Percentiles rank a stretch among this genome's conserved stretches.
Conservation (phyloP, 2,113 vertebrate species). For the Nycticebus coucang region DNA sequence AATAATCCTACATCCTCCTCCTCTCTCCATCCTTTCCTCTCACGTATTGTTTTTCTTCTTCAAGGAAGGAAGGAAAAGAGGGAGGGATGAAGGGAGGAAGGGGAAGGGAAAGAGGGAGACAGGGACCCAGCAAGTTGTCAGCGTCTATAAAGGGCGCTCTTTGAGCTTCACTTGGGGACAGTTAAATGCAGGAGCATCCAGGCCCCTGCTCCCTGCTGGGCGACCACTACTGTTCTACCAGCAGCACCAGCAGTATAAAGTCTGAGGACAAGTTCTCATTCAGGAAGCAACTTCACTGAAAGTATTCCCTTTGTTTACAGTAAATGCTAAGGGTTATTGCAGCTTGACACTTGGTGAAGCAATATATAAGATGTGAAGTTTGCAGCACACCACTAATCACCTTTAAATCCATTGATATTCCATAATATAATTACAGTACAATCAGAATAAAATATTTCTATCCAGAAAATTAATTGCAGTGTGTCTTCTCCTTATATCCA, state of each 20-base stretch:
- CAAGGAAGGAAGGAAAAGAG: background rate
- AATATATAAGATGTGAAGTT: background rate
- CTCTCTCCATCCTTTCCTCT: background rate
- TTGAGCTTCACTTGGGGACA: background rate
- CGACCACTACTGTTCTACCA: background rate
- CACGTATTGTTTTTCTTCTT: background rate
- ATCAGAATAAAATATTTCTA: slow-evolving; percentile 49
- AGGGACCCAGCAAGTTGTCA: background rate
- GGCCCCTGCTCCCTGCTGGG: background rate
- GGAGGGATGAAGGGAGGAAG: too few species aligned
- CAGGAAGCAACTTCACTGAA: background rate
- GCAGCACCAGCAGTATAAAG: background rate
- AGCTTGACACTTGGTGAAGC: slow-evolving; percentile 8
- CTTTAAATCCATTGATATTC: slow-evolving; percentile 34
- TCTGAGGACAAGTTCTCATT: background rate
- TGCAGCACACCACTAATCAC: background rate
- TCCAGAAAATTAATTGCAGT: slow-evolving; percentile 29
- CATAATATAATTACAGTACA: background rate
- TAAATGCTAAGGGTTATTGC: slow-evolving; percentile 42
- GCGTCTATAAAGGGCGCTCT: background rate
- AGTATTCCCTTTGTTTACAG: slow-evolving; percentile 31
- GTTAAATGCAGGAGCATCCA: background rate
- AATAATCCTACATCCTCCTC: background rate
- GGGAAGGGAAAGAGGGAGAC: background rate
- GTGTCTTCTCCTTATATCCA: slow-evolving; percentile 41